These are phyloP conservation scores for Keiferia lycopersicella DNA, from an alignment of 2,888 invertebrate species.

Conservation along the genomic window DNA sequence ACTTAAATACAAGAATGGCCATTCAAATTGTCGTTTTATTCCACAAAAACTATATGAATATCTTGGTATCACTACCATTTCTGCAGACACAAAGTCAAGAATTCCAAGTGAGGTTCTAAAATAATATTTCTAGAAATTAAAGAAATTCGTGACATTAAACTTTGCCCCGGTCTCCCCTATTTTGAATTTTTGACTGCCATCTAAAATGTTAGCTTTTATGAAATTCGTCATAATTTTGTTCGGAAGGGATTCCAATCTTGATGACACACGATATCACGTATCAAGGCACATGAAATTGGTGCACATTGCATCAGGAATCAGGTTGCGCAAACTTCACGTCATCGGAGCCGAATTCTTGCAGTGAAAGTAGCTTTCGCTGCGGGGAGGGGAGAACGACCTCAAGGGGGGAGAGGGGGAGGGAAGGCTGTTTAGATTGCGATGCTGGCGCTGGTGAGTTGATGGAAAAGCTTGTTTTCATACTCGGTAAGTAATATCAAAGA, in stretches of 20 bases:
- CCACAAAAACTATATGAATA: background rate
- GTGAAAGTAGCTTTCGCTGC: constrained; percentile 76
- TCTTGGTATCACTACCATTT: background rate
- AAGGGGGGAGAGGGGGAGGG: constrained; percentile 30
- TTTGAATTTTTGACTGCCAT: no score
- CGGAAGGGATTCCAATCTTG: background rate
- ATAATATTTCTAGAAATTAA: no score
- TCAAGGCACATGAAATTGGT: constrained; percentile 15
- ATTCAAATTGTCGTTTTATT: constrained; percentile 38
- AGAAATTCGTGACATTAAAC: no score
- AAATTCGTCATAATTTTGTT: background rate
- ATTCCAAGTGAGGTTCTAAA: no score
- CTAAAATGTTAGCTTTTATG: background rate
- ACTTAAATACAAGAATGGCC: constrained; percentile 57
- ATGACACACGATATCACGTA: background rate
- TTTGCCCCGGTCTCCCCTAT: no score
- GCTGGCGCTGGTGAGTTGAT: constrained; percentile 48
- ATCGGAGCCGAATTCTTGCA: constrained; percentile 65
- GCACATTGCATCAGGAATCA: constrained; percentile 72
- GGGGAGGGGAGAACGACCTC: constrained; percentile 28
- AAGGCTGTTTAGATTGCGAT: constrained; percentile 24
- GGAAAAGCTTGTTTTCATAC: constrained; percentile 7
- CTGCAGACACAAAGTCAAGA: no score
- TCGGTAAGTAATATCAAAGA: background rate
- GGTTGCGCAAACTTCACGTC: constrained; percentile 67